These are phyloP conservation scores for Diarsia brunnea DNA, from an alignment of 2,888 invertebrate species.

Conservation along the genomic window DNA sequence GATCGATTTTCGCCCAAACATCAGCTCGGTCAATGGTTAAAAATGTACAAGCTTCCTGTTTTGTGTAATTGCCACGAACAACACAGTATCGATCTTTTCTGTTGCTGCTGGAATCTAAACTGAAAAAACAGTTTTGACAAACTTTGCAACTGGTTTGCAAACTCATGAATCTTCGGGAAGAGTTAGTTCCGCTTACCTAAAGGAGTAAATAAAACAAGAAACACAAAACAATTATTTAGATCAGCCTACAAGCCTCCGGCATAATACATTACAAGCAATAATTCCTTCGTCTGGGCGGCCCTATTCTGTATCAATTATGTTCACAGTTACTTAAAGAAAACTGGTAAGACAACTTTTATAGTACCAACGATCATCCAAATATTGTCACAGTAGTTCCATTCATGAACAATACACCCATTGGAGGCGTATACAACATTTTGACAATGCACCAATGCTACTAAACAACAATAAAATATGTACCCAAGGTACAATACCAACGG, in stretches of 20 bases:
- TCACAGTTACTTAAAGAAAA: slow-evolving; percentile 56
- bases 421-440: slow-evolving; percentile 46
- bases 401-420: slow-evolving; percentile 29
- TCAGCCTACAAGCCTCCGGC: slow-evolving; percentile 24
- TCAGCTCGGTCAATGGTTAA: slow-evolving; percentile 23
- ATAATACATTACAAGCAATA: slow-evolving; percentile 38
- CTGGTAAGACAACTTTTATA: slow-evolving; percentile 44
- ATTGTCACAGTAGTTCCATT: slow-evolving; percentile 62
- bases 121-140: background rate
- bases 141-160: slow-evolving; percentile 5
- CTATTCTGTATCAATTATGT: slow-evolving; percentile 61
- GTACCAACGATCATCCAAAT: slow-evolving; percentile 36
- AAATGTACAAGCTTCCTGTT: slow-evolving; percentile 37
- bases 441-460: slow-evolving; percentile 57
- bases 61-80: background rate
- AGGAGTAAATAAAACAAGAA: slow-evolving; percentile 26
- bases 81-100: background rate
- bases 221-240: slow-evolving; percentile 35
- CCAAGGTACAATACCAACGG: slow-evolving; percentile 46
- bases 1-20: slow-evolving; percentile 34
- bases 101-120: background rate
- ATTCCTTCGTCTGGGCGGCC: slow-evolving; percentile 16
- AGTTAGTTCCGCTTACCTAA: background rate
- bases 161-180: background rate
- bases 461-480: slow-evolving; percentile 64